Base-by-base conservation (phyloP, 1,140 invertebrate genomes). In the Chironomus tepperi region DNA sequence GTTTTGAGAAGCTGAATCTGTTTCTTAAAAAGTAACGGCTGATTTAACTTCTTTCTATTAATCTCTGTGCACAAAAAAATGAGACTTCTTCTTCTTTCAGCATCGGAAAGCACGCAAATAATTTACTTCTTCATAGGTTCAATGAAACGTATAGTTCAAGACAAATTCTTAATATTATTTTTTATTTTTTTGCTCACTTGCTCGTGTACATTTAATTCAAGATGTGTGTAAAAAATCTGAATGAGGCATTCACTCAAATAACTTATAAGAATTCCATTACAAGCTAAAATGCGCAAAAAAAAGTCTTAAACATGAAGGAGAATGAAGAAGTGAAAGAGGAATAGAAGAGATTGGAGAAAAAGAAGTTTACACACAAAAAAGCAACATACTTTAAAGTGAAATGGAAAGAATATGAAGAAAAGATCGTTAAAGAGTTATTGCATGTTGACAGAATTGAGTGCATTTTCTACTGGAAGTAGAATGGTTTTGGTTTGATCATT, bases 61-160 rank as follows among this genome's bases (percentile, higher is more conserved):
- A 57, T 57, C 47, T 57, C 2, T 47, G 9, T 47, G 43, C 43
- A 47, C n/a, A n/a, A n/a, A n/a, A n/a, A n/a, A n/a, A n/a, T n/a
- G n/a, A 3, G n/a, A 15, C 47, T 57, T n/a, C 47, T 57, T 5
- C 47, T 57, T 57, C 47, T 57, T 57, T n/a, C 15, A 15, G 12
- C 47, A 57, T 34, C 24, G 24, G 24, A 47, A 47, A 57, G 47
- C 12, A 57, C 12, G 47, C 24, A 34, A 34, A 34, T 34, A 34
- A 34, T 34, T 34, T 34, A 34, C 24, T 34, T 12, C 47, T 57
- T 57, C 47, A 57, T 15, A 57, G n/a, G 47, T 57, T 57, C 47
- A 57, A 57, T 57, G 47, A 57, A 57, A 57, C 47, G 47, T 57
- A 57, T 57, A 57, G 47, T 57, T 57, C 47, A 57, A 57, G n/a